These are phyloP conservation scores for Gadus chalcogrammus DNA, from an alignment of 2,113 vertebrate species.

Conservation along the genomic window DNA sequence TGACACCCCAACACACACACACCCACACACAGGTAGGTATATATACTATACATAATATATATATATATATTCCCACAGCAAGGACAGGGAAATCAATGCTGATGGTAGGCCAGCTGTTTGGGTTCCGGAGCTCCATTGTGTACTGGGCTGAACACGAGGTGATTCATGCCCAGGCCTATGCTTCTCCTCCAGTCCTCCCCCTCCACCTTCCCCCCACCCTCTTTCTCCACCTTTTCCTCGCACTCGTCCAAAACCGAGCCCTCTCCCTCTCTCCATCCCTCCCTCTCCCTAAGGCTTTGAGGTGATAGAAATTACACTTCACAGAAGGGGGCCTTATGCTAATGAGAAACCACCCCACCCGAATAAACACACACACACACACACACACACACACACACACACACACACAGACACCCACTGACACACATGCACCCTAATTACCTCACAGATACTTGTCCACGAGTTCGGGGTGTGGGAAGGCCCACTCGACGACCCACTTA, in stretches of 20 bases:
- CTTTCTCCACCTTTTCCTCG: not conserved
- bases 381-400: not conserved
- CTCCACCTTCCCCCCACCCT: conserved; percentile 20
- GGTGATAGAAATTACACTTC: conserved; percentile 43
- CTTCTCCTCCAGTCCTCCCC: conserved; percentile 37
- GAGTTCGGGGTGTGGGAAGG: too few species aligned
- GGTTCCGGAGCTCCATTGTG: conserved; percentile 53
- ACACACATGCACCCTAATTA: not conserved
- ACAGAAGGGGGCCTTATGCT: conserved; percentile 61
- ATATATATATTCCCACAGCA: not conserved
- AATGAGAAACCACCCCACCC: conserved; percentile 44
- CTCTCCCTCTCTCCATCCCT: not conserved
- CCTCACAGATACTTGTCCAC: conserved; percentile 38
- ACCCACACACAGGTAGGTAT: conserved; percentile 1
- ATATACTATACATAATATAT: not conserved
- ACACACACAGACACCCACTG: conserved; percentile 15
- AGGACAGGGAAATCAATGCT: conserved; percentile 62
- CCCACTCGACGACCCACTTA: too few species aligned
- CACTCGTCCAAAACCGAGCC: not conserved
- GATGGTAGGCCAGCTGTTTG: conserved; percentile 68
- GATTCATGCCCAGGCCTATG: conserved; percentile 47
- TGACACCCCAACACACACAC: conserved; percentile 11
- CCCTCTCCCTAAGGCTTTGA: conserved; percentile 8
- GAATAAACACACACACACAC: not conserved
- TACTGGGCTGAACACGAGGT: conserved; percentile 41